Evolutionary conservation across 2,888 invertebrate species (phyloP).

Genomic region (Melipona beecheii): DNA sequence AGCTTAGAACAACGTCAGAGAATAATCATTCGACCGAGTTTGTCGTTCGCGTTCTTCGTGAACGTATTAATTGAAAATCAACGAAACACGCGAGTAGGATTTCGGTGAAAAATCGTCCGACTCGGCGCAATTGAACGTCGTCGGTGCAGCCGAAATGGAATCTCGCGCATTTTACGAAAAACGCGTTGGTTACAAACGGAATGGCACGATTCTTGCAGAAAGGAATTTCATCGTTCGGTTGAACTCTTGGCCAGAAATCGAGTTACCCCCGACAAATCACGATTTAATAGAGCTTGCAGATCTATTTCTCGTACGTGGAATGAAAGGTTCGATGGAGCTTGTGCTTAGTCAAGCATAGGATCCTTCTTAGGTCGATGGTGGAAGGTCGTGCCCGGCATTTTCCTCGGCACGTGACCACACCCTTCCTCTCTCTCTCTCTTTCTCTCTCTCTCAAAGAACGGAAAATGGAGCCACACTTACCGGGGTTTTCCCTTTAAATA

Average conservation of each 20-base stretch:
- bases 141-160: conserved; percentile 28
- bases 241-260: conserved; percentile 58
- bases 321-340: conserved; percentile 52
- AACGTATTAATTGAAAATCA: conserved; percentile 64
- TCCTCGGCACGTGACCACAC: conserved; percentile 75
- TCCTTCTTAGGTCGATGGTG: conserved; percentile 55
- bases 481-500: conserved; percentile 72
- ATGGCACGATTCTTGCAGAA: conserved; percentile 41
- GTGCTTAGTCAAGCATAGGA: conserved; percentile 49
- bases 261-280: conserved; percentile 68
- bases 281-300: conserved; percentile 72
- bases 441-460: conserved; percentile 32
- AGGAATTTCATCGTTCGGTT: conserved; percentile 48
- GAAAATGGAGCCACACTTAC: conserved; percentile 73
- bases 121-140: conserved; percentile 49
- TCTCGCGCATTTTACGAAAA: background rate
- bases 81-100: conserved; percentile 39
- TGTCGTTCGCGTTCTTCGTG: background rate
- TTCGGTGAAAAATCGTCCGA: conserved; percentile 42
- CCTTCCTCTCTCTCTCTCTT: conserved; percentile 45
- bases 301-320: conserved; percentile 70
- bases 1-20: background rate
- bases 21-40: conserved; percentile 46
- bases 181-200: background rate
- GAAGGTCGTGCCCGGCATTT: conserved; percentile 74